phyloP scores from a whole-genome alignment of 2,797 vertebrate genomes.

The Alectoris magna region DNA sequence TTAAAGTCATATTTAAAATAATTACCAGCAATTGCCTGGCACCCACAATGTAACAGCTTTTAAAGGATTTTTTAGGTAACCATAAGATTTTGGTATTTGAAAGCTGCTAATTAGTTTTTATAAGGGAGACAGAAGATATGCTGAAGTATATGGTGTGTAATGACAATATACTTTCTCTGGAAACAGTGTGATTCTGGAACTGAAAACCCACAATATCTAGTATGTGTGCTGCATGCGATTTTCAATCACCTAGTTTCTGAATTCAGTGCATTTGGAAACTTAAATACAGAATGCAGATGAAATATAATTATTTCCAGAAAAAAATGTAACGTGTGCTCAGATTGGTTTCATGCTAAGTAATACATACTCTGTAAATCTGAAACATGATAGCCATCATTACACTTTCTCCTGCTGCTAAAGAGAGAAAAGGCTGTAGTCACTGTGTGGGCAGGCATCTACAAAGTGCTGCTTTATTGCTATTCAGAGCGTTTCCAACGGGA shows the following conservation, averaged over 20 bases:
- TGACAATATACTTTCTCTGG: neutral
- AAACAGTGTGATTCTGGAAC: neutral
- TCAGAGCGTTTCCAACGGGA: neutral
- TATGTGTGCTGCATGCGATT: neutral
- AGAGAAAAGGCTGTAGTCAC: neutral
- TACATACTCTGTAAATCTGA: conserved; percentile 7
- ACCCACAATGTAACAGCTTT: neutral
- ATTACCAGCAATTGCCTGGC: neutral
- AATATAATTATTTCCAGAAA: neutral
- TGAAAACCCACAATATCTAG: neutral
- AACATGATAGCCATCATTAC: conserved; percentile 32
- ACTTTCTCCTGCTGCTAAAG: neutral
- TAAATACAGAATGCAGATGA: neutral
- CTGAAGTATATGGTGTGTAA: neutral
- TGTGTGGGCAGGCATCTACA: conserved; percentile 52
- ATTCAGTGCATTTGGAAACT: neutral
- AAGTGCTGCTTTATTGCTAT: conserved; percentile 61
- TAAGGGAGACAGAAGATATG: neutral
- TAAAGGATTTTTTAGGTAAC: neutral
- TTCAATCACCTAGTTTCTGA: neutral
- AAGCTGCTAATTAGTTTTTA: neutral
- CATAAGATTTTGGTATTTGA: neutral
- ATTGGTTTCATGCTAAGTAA: neutral
- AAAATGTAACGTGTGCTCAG: neutral
- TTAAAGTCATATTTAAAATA: neutral